Conservation (phyloP, 2,888 invertebrate genomes). For the Melieria picta region DNA sequence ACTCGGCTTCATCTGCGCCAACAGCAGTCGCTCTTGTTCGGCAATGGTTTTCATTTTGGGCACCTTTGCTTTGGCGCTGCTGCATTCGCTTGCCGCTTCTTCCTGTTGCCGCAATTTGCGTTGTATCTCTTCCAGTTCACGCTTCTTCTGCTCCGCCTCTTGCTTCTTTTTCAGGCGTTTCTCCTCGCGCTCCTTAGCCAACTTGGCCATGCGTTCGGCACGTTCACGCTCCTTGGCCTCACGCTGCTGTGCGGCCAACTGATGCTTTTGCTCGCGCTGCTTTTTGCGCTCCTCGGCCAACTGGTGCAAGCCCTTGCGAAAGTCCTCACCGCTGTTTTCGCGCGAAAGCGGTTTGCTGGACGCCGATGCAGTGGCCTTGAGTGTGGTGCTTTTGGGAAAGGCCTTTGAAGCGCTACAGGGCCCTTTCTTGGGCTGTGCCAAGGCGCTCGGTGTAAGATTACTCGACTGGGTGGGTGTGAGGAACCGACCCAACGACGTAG, state of each 20-base stretch:
- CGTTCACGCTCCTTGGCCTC: constrained; percentile 64
- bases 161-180: constrained; percentile 57
- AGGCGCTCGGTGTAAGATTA: constrained; percentile 44
- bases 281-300: constrained; percentile 63
- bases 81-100: constrained; percentile 45
- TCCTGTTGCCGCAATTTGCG: constrained; percentile 59
- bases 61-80: constrained; percentile 42
- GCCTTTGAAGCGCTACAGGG: constrained; percentile 60
- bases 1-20: constrained; percentile 53
- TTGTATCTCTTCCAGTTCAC: constrained; percentile 61
- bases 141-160: constrained; percentile 58
- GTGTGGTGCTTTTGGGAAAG: constrained; percentile 49
- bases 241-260: constrained; percentile 59
- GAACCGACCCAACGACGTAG: constrained; percentile 53
- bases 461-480: constrained; percentile 60
- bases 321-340: constrained; percentile 63
- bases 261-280: constrained; percentile 63
- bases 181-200: constrained; percentile 63
- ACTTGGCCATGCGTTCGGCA: constrained; percentile 59
- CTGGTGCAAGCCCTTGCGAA: constrained; percentile 57
- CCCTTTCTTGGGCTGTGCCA: constrained; percentile 52
- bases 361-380: constrained; percentile 47
- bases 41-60: constrained; percentile 50
- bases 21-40: constrained; percentile 57
- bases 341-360: constrained; percentile 55